Percentiles rank a stretch among this genome's conserved stretches.
Conservation (phyloP, 2,888 invertebrate species). For the Agapostemon virescens region DNA sequence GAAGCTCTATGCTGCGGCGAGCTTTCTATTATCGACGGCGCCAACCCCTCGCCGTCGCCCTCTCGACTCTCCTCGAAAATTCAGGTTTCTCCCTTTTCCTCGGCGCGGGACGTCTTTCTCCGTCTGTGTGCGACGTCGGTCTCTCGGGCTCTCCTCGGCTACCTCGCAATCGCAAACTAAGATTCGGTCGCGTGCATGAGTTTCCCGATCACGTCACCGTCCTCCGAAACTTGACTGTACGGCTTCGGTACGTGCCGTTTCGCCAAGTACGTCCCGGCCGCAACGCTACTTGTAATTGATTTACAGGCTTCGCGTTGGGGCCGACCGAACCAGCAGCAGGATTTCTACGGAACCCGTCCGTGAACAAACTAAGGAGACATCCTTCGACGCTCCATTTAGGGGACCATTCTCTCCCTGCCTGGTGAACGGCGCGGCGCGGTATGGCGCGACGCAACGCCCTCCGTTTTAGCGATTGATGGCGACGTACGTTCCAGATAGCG, state of each 20-base stretch:
- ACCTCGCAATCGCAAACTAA: conserved; percentile 47
- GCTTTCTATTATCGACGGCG: conserved; percentile 65
- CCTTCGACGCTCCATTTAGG: conserved; percentile 58
- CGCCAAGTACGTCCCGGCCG: conserved; percentile 66
- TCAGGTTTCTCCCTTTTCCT: background rate
- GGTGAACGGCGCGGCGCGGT: background rate
- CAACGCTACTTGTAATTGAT: conserved; percentile 78
- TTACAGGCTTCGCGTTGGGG: conserved; percentile 76
- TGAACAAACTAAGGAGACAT: conserved; percentile 51
- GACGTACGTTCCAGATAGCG: conserved; percentile 1
- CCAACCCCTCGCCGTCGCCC: conserved; percentile 13
- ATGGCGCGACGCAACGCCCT: background rate
- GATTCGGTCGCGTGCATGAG: conserved; percentile 67
- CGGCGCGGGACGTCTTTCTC: conserved; percentile 10
- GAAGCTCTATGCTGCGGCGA: conserved; percentile 51
- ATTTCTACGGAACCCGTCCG: conserved; percentile 33
- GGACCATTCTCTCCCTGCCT: conserved; percentile 13
- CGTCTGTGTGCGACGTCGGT: background rate
- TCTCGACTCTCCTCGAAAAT: conserved; percentile 4
- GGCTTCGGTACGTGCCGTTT: conserved; percentile 76
- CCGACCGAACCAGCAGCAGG: conserved; percentile 47
- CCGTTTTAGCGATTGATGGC: conserved; percentile 28
- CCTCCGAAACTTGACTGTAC: conserved; percentile 70
- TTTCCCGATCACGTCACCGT: conserved; percentile 78
- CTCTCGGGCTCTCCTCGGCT: background rate